Conservation (phyloP, 2,888 invertebrate genomes). For the Nemoura dubitans region DNA sequence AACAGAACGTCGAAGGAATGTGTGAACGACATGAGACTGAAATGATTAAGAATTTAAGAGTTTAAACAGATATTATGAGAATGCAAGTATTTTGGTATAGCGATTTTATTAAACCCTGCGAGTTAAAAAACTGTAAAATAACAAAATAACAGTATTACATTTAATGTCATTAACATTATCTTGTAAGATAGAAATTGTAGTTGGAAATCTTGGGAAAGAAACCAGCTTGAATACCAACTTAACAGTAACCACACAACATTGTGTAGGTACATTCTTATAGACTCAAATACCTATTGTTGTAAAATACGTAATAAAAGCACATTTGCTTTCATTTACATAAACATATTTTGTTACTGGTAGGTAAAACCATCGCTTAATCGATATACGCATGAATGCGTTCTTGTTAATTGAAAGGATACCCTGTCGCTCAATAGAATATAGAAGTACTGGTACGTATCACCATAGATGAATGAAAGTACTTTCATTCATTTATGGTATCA, state of each 20-base stretch:
- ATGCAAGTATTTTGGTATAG: slow-evolving; percentile 42
- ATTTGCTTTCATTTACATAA: background rate
- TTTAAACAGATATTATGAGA: slow-evolving; percentile 41
- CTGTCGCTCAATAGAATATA: background rate
- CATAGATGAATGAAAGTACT: too few species aligned
- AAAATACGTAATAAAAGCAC: background rate
- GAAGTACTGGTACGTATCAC: too few species aligned
- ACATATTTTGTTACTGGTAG: background rate
- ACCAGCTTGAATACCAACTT: slow-evolving; percentile 17
- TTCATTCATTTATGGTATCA: too few species aligned
- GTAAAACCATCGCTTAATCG: background rate
- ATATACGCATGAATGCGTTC: background rate
- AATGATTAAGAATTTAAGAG: slow-evolving; percentile 42
- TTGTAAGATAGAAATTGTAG: slow-evolving; percentile 33
- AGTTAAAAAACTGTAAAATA: slow-evolving; percentile 24
- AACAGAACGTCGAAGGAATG: slow-evolving; percentile 28
- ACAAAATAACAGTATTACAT: slow-evolving; percentile 18
- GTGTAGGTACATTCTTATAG: too few species aligned
- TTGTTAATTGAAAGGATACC: background rate
- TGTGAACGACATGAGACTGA: slow-evolving; percentile 39
- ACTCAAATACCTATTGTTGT: too few species aligned
- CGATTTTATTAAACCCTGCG: slow-evolving; percentile 38
- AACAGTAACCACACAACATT: too few species aligned
- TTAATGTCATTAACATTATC: slow-evolving; percentile 18
- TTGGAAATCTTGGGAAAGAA: slow-evolving; percentile 41